These are phyloP conservation scores for Parthenolecanium corni DNA, from an alignment of 2,888 invertebrate genomes.

Conservation along the genomic window DNA sequence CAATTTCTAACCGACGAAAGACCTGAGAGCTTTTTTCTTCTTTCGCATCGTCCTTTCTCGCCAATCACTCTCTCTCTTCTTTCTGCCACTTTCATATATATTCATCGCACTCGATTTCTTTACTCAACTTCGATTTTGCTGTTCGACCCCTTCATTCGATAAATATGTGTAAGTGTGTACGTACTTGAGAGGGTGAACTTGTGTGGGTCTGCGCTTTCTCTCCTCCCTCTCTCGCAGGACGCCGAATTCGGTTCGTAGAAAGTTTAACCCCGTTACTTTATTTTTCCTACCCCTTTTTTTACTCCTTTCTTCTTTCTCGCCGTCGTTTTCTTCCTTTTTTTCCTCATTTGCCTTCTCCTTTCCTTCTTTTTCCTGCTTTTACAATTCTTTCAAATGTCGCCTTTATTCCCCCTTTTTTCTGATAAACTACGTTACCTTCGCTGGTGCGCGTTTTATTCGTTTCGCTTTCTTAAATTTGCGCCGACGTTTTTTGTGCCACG, in stretches of 20 bases:
- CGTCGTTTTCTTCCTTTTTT: too few species aligned
- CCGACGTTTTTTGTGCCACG: neutral
- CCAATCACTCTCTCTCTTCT: neutral
- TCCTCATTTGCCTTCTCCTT: too few species aligned
- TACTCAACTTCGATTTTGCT: neutral
- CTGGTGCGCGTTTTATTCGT: neutral
- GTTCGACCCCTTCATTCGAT: neutral
- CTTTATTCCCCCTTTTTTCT: neutral
- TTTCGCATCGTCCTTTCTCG: neutral
- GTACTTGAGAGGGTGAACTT: too few species aligned
- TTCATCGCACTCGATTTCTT: conserved; percentile 10
- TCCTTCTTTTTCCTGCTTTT: too few species aligned
- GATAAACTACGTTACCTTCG: neutral
- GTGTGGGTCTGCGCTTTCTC: neutral
- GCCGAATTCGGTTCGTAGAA: too few species aligned
- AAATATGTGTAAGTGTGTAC: too few species aligned
- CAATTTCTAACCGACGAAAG: too few species aligned
- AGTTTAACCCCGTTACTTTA: conserved; percentile 17
- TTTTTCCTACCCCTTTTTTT: conserved; percentile 4
- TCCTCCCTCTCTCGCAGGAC: neutral
- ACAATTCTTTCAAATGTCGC: conserved; percentile 22
- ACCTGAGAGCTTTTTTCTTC: neutral
- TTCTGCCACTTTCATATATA: neutral
- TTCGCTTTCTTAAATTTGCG: neutral
- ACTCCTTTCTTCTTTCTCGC: too few species aligned